Evolutionary conservation across 2,888 invertebrate species (phyloP), one percentile per base, ranked within the genome.

Genomic region (Pachliopta kotzebuea): DNA sequence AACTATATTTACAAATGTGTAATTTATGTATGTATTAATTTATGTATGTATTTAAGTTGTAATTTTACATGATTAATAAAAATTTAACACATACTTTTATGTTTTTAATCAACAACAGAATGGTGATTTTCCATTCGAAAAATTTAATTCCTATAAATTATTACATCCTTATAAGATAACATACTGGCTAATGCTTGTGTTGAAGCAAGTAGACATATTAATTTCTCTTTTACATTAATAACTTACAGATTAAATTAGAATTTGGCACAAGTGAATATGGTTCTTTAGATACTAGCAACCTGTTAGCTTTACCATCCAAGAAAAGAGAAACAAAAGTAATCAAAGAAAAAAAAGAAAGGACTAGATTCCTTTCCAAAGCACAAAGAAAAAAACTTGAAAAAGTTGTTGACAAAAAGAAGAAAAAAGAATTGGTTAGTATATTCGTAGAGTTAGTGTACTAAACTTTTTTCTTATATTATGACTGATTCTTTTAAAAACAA

Each of bases 391-490:
- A 94, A 67, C 86, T 98, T 60, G 96, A 98, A 77, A 96, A 97
- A 85, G 94, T 99, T 77, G 94, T 98, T 0, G 96, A 98, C 57
- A 94, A 95, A 71, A 98, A 98, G 79, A 94, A 96, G 76, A 98
- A 98, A 76, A 99, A 98, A 80, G 94, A 95, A 79, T 95, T 96
- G 80, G 98, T 98, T 93, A 93, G 94, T 59, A 18, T 20, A 42
- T 66, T 37, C 0, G 4, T 45, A 45, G 4, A 45, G 18, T 45
- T 45, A n/a, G 18, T 45, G 18, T 9, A 37, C 11, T 37, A 1
- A 14, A 14, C 14, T 11, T 26, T 26, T 26, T 26, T 26, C 26
- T 4, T 26, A 26, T 4, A 26, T 26, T 26, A 26, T 26, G 26
- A 26, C 6, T 26, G 6, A 26, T 26, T 26, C 26, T 4, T 26